Conservation (phyloP, 2,113 vertebrate species). For the Gymnorhina tibicen region DNA sequence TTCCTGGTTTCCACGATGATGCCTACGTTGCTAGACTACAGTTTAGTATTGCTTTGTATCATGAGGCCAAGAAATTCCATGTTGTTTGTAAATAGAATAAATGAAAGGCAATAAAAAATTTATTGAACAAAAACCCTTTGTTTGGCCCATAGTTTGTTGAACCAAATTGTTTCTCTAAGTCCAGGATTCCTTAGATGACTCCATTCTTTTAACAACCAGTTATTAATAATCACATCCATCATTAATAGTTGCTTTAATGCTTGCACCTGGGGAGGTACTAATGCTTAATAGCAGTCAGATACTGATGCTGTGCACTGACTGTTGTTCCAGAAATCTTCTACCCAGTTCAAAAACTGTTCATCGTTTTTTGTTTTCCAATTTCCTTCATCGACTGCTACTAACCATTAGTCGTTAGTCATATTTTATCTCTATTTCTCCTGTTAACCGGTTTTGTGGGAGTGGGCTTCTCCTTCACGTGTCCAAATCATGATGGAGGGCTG, state of each 20-base stretch:
- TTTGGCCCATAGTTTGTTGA: conserved; percentile 92
- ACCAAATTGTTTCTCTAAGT: conserved; percentile 77
- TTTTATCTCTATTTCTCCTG: conserved; percentile 81
- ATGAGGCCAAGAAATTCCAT: conserved; percentile 86
- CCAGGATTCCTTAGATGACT: conserved; percentile 79
- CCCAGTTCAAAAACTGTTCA: conserved; percentile 71
- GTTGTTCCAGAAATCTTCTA: conserved; percentile 68
- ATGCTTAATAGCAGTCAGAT: conserved; percentile 91
- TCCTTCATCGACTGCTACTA: conserved; percentile 88
- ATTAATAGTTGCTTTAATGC: conserved; percentile 90
- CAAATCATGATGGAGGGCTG: conserved; percentile 86
- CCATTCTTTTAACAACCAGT: conserved; percentile 91
- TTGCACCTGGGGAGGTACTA: conserved; percentile 87
- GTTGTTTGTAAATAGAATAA: conserved; percentile 93
- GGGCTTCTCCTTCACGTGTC: conserved; percentile 82
- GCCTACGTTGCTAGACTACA: conserved; percentile 82
- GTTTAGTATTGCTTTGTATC: conserved; percentile 88
- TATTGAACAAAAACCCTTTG: conserved; percentile 85
- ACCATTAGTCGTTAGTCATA: conserved; percentile 84
- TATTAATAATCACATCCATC: conserved; percentile 92
- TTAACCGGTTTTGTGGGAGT: conserved; percentile 81
- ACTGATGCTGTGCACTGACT: conserved; percentile 77
- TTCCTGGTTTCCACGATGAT: conserved; percentile 76
- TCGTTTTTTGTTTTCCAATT: conserved; percentile 70
- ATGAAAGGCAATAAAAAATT: conserved; percentile 93